Evolutionary conservation across 2,888 invertebrate genomes (phyloP), one percentile per base, ranked within the genome.

Genomic region (Eulithis testata): DNA sequence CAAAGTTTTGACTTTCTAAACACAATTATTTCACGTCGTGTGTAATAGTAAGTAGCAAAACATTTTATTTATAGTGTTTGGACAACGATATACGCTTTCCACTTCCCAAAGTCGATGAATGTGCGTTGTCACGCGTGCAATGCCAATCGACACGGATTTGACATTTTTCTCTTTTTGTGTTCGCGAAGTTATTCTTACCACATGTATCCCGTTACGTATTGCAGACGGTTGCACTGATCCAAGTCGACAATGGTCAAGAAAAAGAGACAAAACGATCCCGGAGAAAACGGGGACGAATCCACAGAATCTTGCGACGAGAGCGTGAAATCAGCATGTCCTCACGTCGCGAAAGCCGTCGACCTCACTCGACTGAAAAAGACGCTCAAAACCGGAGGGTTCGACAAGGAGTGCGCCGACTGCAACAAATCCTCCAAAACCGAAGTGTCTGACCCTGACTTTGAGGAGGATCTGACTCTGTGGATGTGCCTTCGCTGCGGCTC

Each of bases 401-500:
- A 93, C 27, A 90, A 88, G 11, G 94, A 94, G 64, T 96, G 96
- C 75, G 77, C 86, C 0, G 94, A 94, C 73, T 95, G 95, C 87
- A 86, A 94, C 80, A 95, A 95, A 86, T 85, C 76, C 57, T 77
- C 86, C 60, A 80, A 89, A 66, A 86, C 77, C 44, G 92, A 90
- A 67, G 83, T 88, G 11, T 86, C 85, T 67, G 85, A 94, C 86
- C 84, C 87, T 68, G 84, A 94, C 81, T 89, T 86, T 68, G 91
- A 95, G 79, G 87, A 94, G 85, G 90, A 94, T 79, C 76, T 91
- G 70, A 81, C 93, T 3, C 84, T 96, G 67, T 97, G 97, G 96
- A 94, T 98, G 89, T 98, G 98, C 80, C 89, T 98, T 68, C 95
- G 95, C 71, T 98, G 98, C 85, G 97, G 97, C 3, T 90, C 95